Evolutionary conservation across 2,113 vertebrate species (phyloP).

Genomic region (Cynocephalus volans): DNA sequence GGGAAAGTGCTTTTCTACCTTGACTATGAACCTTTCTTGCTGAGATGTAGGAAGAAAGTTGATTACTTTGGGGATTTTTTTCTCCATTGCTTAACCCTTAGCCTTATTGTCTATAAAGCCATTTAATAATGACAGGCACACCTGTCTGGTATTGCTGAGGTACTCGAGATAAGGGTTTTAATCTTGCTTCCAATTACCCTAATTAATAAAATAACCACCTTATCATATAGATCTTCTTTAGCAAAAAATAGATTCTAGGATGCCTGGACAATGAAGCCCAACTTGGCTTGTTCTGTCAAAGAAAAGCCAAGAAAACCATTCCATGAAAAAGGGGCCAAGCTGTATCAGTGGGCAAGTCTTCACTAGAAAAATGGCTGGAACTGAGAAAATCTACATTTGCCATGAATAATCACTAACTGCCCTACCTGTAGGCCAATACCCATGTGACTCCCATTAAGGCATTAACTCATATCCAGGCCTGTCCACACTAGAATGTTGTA

Average conservation of each 20-base stretch:
- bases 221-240: constrained; percentile 54
- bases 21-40: not conserved
- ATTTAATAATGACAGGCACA: constrained; percentile 19
- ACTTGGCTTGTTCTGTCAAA: constrained; percentile 70
- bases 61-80: not conserved
- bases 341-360: constrained; percentile 74
- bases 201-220: constrained; percentile 53
- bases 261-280: constrained; percentile 67
- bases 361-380: constrained; percentile 74
- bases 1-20: not conserved
- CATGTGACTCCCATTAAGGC: constrained; percentile 51
- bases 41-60: constrained; percentile 46
- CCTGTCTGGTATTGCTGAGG: not conserved
- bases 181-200: not conserved
- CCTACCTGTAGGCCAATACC: constrained; percentile 9
- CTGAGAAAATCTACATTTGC: constrained; percentile 69
- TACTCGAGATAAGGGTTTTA: not conserved
- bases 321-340: constrained; percentile 64
- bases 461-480: constrained; percentile 77
- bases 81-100: not conserved
- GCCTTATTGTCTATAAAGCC: not conserved
- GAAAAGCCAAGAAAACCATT: constrained; percentile 67
- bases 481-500: constrained; percentile 67
- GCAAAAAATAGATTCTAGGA: constrained; percentile 59
- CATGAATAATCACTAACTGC: constrained; percentile 55